These are phyloP conservation scores for Cyprinodon brontotheroides DNA, from an alignment of 2,113 vertebrate genomes.

Conservation along the genomic window DNA sequence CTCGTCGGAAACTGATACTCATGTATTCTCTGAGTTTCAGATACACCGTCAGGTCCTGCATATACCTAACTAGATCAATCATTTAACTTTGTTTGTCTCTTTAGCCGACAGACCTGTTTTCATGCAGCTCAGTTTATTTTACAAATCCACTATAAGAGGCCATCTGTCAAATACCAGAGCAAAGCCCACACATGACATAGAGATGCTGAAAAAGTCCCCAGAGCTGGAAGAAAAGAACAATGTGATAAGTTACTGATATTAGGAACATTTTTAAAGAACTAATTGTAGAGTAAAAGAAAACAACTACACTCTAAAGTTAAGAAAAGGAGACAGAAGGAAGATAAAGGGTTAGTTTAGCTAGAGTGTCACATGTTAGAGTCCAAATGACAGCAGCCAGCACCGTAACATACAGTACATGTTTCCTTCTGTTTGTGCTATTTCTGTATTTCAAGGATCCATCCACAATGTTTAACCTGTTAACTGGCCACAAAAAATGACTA, in stretches of 20 bases:
- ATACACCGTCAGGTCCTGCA: background rate
- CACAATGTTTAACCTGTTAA: too few relatives aligned
- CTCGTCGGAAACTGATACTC: slow-evolving; percentile 51
- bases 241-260: background rate
- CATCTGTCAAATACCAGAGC: background rate
- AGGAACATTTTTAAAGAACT: background rate
- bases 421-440: too few relatives aligned
- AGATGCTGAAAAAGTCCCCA: background rate
- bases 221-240: background rate
- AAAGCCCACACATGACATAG: background rate
- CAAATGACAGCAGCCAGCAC: too few relatives aligned
- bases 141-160: too few relatives aligned
- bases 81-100: background rate
- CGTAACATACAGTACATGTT: too few relatives aligned
- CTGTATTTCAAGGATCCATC: too few relatives aligned
- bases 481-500: too few relatives aligned
- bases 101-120: background rate
- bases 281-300: background rate
- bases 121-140: background rate
- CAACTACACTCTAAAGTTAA: too few relatives aligned
- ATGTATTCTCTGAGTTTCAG: slow-evolving; percentile 24
- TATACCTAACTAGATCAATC: background rate
- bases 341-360: too few relatives aligned
- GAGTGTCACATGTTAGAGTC: too few relatives aligned
- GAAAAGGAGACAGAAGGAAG: too few relatives aligned